Percentiles rank a stretch among this genome's conserved stretches.
These are phyloP conservation scores for Catharus ustulatus DNA, from an alignment of 2,797 vertebrate genomes.

Conservation along the genomic window DNA sequence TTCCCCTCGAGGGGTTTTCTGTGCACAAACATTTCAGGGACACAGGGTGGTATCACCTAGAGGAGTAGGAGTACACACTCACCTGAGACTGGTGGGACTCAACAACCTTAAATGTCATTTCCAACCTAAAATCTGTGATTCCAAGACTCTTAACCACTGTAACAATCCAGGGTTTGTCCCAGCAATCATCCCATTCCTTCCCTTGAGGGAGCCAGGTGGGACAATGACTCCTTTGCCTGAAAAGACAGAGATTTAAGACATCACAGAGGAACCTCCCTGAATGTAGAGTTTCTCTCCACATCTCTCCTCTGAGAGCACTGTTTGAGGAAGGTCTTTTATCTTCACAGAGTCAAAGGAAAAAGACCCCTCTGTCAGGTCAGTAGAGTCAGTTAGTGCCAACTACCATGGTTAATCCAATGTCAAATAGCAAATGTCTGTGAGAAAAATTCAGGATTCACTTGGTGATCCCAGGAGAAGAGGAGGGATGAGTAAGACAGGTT, in stretches of 20 bases:
- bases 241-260: neutral
- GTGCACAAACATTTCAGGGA: neutral
- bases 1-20: neutral
- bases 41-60: neutral
- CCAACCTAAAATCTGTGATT: neutral
- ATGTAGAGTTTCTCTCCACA: neutral
- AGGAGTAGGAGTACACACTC: neutral
- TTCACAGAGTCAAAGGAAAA: neutral
- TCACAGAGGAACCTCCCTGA: neutral
- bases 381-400: neutral
- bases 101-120: neutral
- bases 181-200: neutral
- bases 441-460: neutral
- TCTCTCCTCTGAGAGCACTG: neutral
- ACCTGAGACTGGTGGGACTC: neutral
- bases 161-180: neutral
- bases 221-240: neutral
- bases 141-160: neutral
- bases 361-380: too few species aligned
- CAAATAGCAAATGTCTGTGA: neutral
- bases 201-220: accelerated
- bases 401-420: neutral
- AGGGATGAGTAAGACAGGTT: neutral
- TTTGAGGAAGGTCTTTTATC: neutral
- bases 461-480: neutral